Conservation (phyloP, 2,797 vertebrate species). For the Poecilia wingei region DNA sequence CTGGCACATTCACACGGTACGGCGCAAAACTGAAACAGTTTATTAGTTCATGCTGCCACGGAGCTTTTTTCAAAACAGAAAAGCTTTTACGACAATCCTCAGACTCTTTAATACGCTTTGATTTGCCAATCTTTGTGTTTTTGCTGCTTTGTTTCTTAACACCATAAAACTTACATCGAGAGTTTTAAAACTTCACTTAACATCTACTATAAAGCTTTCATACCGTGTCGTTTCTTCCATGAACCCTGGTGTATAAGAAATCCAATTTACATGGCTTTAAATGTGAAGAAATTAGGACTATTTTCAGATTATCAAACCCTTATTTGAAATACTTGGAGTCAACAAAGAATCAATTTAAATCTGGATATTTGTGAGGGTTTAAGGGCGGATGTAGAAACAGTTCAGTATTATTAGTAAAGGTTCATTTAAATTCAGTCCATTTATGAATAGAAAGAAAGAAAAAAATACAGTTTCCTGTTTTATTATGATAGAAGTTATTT, state of each 20-base stretch:
- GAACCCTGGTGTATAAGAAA: neutral
- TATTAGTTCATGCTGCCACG: neutral
- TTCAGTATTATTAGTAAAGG: neutral
- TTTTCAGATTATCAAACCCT: neutral
- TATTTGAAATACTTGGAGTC: neutral
- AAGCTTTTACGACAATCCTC: neutral
- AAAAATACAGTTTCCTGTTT: neutral
- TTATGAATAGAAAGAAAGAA: neutral
- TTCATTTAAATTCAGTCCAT: neutral
- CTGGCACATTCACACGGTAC: slow-evolving; percentile 91
- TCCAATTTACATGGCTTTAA: neutral
- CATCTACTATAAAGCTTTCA: neutral
- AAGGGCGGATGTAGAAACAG: neutral
- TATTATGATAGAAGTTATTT: neutral
- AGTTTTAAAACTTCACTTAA: neutral
- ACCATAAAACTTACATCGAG: neutral
- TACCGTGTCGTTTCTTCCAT: neutral
- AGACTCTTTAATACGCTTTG: neutral
- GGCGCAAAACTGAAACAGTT: slow-evolving; percentile 28
- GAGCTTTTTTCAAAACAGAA: neutral
- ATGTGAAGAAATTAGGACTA: neutral
- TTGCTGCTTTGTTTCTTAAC: neutral
- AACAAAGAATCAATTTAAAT: neutral
- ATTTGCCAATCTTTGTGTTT: neutral
- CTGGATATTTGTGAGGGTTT: neutral